phyloP scores from a whole-genome alignment of 2,113 vertebrate genomes.

The Phrynosoma platyrhinos region DNA sequence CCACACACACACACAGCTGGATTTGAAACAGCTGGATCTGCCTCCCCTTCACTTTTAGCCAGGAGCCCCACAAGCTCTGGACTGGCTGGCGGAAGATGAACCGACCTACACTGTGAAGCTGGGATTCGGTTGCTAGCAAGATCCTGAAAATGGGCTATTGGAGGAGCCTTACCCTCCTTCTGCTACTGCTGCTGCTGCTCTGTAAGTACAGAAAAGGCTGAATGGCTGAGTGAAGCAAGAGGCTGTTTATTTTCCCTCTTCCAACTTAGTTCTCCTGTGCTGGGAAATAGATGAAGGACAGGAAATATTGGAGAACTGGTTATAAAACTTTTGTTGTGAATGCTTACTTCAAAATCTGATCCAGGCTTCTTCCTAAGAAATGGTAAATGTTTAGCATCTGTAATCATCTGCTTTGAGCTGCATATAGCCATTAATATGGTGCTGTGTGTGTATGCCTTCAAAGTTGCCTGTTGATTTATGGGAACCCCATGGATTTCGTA shows the following conservation, averaged over 20 bases:
- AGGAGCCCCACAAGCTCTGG: conserved; percentile 58
- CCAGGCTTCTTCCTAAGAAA: conserved; percentile 39
- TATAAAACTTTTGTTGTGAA: neutral
- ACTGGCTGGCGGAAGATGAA: conserved; percentile 55
- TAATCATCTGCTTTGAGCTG: conserved; percentile 27
- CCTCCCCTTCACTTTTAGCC: conserved; percentile 67
- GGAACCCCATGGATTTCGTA: too few relatives aligned
- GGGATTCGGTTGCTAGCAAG: conserved; percentile 36
- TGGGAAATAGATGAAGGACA: conserved; percentile 49
- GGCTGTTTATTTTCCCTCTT: conserved; percentile 56
- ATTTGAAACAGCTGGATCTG: conserved; percentile 86
- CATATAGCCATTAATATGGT: conserved; percentile 61
- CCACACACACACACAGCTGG: conserved; percentile 82
- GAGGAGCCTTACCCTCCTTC: conserved; percentile 57
- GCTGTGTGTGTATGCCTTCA: conserved; percentile 50
- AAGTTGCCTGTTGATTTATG: too few relatives aligned
- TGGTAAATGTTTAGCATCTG: conserved; percentile 25
- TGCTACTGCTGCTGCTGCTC: conserved; percentile 76
- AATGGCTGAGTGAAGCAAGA: conserved; percentile 26
- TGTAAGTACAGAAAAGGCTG: conserved; percentile 77
- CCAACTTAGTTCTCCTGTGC: conserved; percentile 55
- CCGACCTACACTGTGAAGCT: conserved; percentile 47
- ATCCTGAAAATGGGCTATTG: conserved; percentile 76
- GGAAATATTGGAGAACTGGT: conserved; percentile 50
- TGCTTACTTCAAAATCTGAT: neutral